Percentiles rank a stretch among this genome's conserved stretches.
Evolutionary conservation across 2,113 vertebrate species (phyloP).

Genomic region (Myiopsitta monachus): DNA sequence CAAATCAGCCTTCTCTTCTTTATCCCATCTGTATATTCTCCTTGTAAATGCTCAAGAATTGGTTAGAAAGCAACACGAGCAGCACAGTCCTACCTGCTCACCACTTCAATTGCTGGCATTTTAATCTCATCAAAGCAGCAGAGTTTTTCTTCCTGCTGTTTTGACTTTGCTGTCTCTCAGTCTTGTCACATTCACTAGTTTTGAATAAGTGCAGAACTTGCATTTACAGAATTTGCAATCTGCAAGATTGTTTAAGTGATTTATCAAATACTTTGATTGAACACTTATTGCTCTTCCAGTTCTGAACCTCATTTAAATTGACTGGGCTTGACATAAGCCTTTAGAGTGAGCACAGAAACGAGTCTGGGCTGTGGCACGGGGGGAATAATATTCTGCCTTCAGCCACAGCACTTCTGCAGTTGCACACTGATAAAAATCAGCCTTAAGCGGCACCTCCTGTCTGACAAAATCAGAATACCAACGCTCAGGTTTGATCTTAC

Average conservation of each 20-base stretch:
- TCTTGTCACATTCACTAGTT: slow-evolving; percentile 65
- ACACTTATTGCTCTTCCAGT: slow-evolving; percentile 47
- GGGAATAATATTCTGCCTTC: neutral
- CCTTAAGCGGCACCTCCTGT: neutral
- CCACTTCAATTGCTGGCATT: slow-evolving; percentile 63
- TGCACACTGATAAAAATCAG: neutral
- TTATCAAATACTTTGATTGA: slow-evolving; percentile 68
- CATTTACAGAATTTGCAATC: slow-evolving; percentile 69
- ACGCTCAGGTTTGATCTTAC: neutral
- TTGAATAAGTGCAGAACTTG: slow-evolving; percentile 62
- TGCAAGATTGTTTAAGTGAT: slow-evolving; percentile 67
- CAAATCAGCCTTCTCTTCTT: slow-evolving; percentile 70
- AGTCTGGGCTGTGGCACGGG: neutral
- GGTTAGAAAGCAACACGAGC: neutral
- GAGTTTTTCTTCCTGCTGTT: slow-evolving; percentile 64
- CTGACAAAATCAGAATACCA: neutral
- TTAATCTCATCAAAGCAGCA: slow-evolving; percentile 68
- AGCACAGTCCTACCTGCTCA: slow-evolving; percentile 57
- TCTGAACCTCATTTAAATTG: slow-evolving; percentile 62
- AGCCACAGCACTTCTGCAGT: neutral
- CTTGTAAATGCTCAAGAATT: neutral
- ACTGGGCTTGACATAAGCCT: slow-evolving; percentile 52
- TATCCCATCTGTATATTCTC: slow-evolving; percentile 63
- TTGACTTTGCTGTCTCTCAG: slow-evolving; percentile 68
- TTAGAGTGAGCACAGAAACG: slow-evolving; percentile 3